Percentiles rank a stretch among this genome's conserved stretches.
These are phyloP conservation scores for Nemopilema nomurai DNA, from an alignment of 30 jellyfish, hydroid and myxozoan species.

Conservation along the genomic window DNA sequence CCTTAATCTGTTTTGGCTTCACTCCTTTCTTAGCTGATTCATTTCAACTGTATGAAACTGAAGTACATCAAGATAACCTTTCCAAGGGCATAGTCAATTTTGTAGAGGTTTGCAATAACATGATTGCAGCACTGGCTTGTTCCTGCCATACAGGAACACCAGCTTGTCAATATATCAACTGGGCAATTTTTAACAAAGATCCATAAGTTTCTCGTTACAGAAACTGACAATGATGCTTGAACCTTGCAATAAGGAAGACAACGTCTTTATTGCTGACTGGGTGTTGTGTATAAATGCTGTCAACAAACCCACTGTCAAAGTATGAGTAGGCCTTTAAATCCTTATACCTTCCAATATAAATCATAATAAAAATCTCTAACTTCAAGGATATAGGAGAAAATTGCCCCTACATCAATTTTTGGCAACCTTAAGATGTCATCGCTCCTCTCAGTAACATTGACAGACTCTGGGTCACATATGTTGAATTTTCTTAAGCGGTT, in stretches of 20 bases:
- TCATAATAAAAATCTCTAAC: slow-evolving; percentile 44
- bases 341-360: slow-evolving; percentile 51
- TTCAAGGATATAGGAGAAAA: slow-evolving; percentile 41
- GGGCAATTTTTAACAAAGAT: slow-evolving; percentile 24
- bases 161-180: slow-evolving; percentile 26
- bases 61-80: slow-evolving; percentile 65
- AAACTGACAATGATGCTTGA: slow-evolving; percentile 42
- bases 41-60: slow-evolving; percentile 49
- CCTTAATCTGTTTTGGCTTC: slow-evolving; percentile 17
- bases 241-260: slow-evolving; percentile 33
- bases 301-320: slow-evolving; percentile 56
- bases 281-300: slow-evolving; percentile 16
- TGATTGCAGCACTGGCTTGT: slow-evolving; percentile 66
- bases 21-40: slow-evolving; percentile 35
- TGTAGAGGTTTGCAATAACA: slow-evolving; percentile 70
- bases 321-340: slow-evolving; percentile 59
- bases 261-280: neutral
- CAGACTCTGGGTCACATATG: slow-evolving; percentile 30
- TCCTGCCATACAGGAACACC: slow-evolving; percentile 85
- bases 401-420: slow-evolving; percentile 28
- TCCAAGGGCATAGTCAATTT: slow-evolving; percentile 70
- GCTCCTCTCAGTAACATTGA: neutral
- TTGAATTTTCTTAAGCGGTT: slow-evolving; percentile 23
- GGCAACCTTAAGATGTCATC: slow-evolving; percentile 47
- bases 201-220: slow-evolving; percentile 32